Evolutionary conservation across 1,140 invertebrate species (phyloP).

Genomic region (Conopomorpha cramerella): DNA sequence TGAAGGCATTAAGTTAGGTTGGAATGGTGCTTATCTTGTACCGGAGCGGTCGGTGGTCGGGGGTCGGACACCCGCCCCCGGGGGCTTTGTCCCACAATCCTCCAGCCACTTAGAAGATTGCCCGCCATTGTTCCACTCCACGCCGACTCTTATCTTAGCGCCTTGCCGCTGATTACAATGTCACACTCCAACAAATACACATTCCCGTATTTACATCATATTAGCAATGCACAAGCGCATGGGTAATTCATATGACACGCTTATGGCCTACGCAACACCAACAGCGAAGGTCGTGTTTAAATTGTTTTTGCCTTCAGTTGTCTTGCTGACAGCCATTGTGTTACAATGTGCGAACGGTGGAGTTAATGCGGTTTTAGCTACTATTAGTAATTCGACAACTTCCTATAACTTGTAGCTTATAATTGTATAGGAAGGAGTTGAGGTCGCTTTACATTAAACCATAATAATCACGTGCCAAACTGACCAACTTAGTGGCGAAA

Average conservation of each 20-base stretch:
- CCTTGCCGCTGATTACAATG: no score
- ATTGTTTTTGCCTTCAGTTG: constrained; percentile 39
- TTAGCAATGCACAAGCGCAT: constrained; percentile 13
- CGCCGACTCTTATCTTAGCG: no score
- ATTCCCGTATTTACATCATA: constrained; percentile 4
- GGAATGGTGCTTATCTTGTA: constrained; percentile 31
- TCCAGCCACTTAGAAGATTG: constrained; percentile 49
- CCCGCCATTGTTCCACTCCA: no score
- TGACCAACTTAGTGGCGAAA: no score
- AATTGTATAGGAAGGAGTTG: no score
- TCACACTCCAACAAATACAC: no score
- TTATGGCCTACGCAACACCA: constrained; percentile 25
- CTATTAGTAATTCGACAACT: no score
- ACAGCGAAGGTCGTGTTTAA: constrained; percentile 30
- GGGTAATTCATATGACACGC: constrained; percentile 25
- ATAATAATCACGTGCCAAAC: no score
- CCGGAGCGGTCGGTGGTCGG: constrained; percentile 5
- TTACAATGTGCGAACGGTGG: constrained; percentile 31
- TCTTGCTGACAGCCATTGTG: constrained; percentile 38
- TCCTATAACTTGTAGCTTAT: no score
- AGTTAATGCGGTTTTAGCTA: no score
- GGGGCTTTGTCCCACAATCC: constrained; percentile 24
- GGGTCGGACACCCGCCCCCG: neutral
- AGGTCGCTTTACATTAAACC: no score
- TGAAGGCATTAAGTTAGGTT: constrained; percentile 28